Evolutionary conservation across 2,113 vertebrate genomes (phyloP).

Genomic region (Taxidea taxus): DNA sequence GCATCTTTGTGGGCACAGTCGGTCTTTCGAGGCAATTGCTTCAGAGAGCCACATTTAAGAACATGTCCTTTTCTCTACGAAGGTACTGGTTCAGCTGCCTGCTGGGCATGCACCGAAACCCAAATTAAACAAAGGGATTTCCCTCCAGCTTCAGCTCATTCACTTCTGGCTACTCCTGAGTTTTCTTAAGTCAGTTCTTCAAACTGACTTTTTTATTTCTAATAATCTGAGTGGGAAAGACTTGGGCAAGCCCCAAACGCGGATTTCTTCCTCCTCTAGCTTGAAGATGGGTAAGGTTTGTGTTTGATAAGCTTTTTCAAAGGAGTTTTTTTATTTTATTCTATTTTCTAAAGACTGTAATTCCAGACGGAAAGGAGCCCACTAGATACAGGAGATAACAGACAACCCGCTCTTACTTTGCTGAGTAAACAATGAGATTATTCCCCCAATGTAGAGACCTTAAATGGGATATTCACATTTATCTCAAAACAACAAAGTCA

Average conservation of each 20-base stretch:
- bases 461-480: neutral
- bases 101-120: conserved; percentile 31
- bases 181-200: conserved; percentile 40
- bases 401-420: neutral
- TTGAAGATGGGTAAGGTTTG: neutral
- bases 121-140: conserved; percentile 29
- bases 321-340: neutral
- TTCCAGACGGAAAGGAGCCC: neutral
- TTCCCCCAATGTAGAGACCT: neutral
- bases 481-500: neutral
- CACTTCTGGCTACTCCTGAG: conserved; percentile 15
- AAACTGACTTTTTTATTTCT: conserved; percentile 31
- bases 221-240: neutral
- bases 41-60: neutral
- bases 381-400: neutral
- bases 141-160: conserved; percentile 32
- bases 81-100: conserved; percentile 37
- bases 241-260: neutral
- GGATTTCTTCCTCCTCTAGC: neutral
- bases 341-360: neutral
- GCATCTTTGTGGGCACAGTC: neutral
- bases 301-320: conserved; percentile 16
- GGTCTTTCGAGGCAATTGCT: neutral
- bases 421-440: neutral
- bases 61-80: neutral